These are phyloP conservation scores for Avahi laniger DNA, from an alignment of 2,797 vertebrate species.

Conservation along the genomic window DNA sequence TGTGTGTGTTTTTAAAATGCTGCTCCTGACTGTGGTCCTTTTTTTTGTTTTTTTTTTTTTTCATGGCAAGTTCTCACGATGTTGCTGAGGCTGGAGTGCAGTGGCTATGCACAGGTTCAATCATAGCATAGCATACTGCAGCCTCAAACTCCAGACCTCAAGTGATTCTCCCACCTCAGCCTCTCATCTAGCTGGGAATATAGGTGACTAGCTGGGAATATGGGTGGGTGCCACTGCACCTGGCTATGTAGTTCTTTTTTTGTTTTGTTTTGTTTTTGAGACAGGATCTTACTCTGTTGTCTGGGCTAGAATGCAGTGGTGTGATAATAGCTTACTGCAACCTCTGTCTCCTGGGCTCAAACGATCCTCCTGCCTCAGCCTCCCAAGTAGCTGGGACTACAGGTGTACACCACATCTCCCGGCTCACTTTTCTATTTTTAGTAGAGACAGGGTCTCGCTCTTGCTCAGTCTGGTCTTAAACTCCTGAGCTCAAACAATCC, in stretches of 20 bases:
- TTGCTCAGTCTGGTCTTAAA: too few relatives aligned
- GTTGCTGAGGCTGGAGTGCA: too few relatives aligned
- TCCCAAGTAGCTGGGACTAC: not conserved
- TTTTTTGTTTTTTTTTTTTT: not conserved
- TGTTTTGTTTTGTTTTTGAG: not conserved
- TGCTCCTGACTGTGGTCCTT: not conserved
- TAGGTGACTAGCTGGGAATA: too few relatives aligned
- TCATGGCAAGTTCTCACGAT: not conserved
- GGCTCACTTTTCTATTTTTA: too few relatives aligned
- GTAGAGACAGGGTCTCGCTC: too few relatives aligned
- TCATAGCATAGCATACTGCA: not conserved
- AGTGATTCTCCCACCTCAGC: not conserved
- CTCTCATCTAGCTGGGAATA: too few relatives aligned
- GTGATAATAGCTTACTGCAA: not conserved
- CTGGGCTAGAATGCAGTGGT: not conserved
- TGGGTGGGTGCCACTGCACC: too few relatives aligned
- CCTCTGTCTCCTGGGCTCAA: not conserved
- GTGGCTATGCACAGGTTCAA: not conserved
- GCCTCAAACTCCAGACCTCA: not conserved
- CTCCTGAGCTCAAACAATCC: too few relatives aligned
- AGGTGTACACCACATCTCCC: too few relatives aligned
- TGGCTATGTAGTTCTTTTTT: too few relatives aligned
- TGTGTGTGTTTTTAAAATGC: not conserved
- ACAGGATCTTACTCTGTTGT: not conserved
- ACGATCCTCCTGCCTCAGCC: not conserved